Percentiles rank a stretch among this genome's conserved stretches.
phyloP scores from a whole-genome alignment of 1,140 invertebrate species.

The Luehdorfia chinensis region DNA sequence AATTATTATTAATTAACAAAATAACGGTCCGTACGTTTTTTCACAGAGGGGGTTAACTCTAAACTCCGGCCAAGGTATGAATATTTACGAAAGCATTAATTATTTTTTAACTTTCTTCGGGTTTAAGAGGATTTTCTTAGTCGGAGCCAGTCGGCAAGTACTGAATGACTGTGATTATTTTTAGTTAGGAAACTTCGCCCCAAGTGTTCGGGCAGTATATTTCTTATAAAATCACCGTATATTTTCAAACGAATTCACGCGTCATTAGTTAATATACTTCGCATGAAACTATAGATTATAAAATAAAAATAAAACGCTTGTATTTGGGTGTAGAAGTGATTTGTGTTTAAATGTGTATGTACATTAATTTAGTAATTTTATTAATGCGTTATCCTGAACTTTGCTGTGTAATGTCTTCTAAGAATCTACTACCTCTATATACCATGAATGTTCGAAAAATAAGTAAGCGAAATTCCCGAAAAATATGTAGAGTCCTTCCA shows the following conservation, averaged over 20 bases:
- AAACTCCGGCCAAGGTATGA: constrained; percentile 68
- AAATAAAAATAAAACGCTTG: too few species aligned
- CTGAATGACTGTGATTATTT: constrained; percentile 65
- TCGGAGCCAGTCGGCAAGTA: constrained; percentile 32
- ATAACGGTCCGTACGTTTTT: constrained; percentile 23
- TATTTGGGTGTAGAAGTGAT: too few species aligned
- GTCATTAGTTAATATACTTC: constrained; percentile 1
- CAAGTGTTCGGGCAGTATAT: constrained; percentile 34
- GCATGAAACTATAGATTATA: too few species aligned
- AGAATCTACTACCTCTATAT: too few species aligned
- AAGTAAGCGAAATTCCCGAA: too few species aligned
- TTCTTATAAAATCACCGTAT: constrained; percentile 29
- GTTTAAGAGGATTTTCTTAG: constrained; percentile 67
- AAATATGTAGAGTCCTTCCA: too few species aligned
- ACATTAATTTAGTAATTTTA: too few species aligned
- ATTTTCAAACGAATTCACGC: constrained; percentile 20
- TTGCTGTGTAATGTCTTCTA: too few species aligned
- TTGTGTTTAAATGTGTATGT: too few species aligned
- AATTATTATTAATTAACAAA: too few species aligned
- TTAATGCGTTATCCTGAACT: too few species aligned
- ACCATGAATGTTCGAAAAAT: too few species aligned
- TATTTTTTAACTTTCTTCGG: constrained; percentile 75
- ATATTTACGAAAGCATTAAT: constrained; percentile 76
- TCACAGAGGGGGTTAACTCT: constrained; percentile 59
- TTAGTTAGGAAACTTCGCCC: constrained; percentile 49